Evolutionary conservation across 2,797 vertebrate species (phyloP).

Genomic region (Limnodromus scolopaceus): DNA sequence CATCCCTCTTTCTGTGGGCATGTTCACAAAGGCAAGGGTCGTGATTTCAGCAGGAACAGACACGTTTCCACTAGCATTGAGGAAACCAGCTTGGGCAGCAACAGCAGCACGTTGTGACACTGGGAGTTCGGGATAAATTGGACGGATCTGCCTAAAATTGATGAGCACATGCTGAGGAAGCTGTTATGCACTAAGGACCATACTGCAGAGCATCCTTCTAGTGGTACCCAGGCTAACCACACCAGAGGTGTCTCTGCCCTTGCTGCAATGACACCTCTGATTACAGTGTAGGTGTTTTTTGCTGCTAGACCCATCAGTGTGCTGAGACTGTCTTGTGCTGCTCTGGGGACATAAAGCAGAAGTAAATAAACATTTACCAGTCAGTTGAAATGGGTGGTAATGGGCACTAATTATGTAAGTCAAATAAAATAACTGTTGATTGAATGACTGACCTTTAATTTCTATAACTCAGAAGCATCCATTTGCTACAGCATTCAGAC

Average conservation of each 20-base stretch:
- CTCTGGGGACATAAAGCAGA: neutral
- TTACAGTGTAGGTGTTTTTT: neutral
- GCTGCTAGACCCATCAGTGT: neutral
- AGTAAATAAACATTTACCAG: constrained; percentile 1
- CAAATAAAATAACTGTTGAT: constrained; percentile 6
- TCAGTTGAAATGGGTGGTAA: neutral
- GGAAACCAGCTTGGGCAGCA: neutral
- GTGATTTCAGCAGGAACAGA: neutral
- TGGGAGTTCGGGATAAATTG: neutral
- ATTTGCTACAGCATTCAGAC: neutral
- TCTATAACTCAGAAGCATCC: neutral
- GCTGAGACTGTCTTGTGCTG: neutral
- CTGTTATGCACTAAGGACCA: neutral
- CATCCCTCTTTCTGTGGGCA: neutral
- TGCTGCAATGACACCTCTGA: neutral
- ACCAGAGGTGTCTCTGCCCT: neutral
- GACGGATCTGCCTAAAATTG: neutral
- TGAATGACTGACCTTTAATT: neutral
- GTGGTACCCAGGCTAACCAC: neutral
- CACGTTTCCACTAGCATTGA: neutral
- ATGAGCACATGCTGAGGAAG: neutral
- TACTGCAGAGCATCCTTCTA: neutral
- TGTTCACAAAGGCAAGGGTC: neutral
- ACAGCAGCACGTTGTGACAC: neutral
- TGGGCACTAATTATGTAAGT: neutral